Evolutionary conservation across 2,888 invertebrate genomes (phyloP), one percentile per base, ranked within the genome.

Genomic region (Lochmaea crataegi): DNA sequence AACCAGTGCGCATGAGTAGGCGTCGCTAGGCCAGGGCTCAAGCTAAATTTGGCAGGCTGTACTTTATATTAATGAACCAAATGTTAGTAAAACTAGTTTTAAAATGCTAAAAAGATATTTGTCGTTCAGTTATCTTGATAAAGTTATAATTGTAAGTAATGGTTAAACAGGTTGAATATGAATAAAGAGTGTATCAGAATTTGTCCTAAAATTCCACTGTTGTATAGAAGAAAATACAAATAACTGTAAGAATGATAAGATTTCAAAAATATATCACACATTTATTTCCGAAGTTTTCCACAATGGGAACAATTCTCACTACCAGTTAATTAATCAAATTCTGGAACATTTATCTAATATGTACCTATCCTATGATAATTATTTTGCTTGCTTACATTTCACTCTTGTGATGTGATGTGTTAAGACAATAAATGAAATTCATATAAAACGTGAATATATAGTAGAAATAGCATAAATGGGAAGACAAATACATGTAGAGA

Each of bases 51-150:
- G 32, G 32, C 5, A 4, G 6, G 32, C 32, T 38, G 32, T 38
- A 18, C 9, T 53, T 16, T 53, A 16, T 9, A 10, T 53, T 18
- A 53, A 18, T 18, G 10, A 2, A 18, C 10, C 3, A 16, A 53
- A 53, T 53, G 53, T 53, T 53, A 18, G 53, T 53, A 53, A 53
- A 53, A 53, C 53, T 53, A 53, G 53, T 18, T 16, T 53, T 16
- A 53, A 16, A 53, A 53, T 16, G 51, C 6, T 5, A n/a, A 16
- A 14, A n/a, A n/a, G n/a, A 16, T 51, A 51, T 51, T 51, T 10
- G 48, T 48, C 14, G 48, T n/a, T 48, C n/a, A 48, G n/a, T 48
- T n/a, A n/a, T 48, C n/a, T 48, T 12, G 48, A 38, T 38, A 38
- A 38, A 53, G 2, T 53, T 53, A 53, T 18, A 53, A 53, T 53